Conservation (phyloP, 2,888 invertebrate species). For the Meteorus colon region DNA sequence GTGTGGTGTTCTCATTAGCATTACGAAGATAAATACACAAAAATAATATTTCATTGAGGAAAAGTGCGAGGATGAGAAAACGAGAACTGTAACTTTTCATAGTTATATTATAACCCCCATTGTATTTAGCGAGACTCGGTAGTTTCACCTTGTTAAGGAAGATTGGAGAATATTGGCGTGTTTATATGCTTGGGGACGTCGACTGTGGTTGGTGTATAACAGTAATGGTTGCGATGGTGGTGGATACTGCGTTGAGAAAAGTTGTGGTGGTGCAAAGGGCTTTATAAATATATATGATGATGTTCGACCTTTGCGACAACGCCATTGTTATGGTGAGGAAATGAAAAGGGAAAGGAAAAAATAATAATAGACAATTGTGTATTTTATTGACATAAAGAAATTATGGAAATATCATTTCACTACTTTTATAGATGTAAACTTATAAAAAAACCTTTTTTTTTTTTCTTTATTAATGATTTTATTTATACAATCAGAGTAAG, state of each 20-base stretch:
- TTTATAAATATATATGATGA: background rate
- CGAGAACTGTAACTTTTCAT: conserved; percentile 46
- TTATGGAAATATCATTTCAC: background rate
- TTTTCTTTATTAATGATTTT: background rate
- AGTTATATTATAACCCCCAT: conserved; percentile 47
- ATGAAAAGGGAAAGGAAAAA: background rate
- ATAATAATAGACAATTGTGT: background rate
- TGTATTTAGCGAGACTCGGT: conserved; percentile 38
- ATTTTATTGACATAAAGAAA: background rate
- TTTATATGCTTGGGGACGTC: conserved; percentile 51
- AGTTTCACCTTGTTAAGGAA: conserved; percentile 61
- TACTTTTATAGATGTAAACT: background rate
- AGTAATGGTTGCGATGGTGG: background rate
- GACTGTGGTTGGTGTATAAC: conserved; percentile 10
- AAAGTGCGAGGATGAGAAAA: background rate
- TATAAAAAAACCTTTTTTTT: background rate
- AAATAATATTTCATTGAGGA: background rate
- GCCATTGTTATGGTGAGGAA: background rate
- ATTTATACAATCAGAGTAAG: background rate
- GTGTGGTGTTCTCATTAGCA: background rate
- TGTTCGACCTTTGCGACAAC: background rate
- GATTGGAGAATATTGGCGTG: conserved; percentile 61
- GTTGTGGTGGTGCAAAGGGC: background rate
- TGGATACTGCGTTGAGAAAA: background rate
- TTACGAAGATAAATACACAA: background rate